Base-by-base conservation (phyloP, 2,888 invertebrate species). In the Lasius platythorax region DNA sequence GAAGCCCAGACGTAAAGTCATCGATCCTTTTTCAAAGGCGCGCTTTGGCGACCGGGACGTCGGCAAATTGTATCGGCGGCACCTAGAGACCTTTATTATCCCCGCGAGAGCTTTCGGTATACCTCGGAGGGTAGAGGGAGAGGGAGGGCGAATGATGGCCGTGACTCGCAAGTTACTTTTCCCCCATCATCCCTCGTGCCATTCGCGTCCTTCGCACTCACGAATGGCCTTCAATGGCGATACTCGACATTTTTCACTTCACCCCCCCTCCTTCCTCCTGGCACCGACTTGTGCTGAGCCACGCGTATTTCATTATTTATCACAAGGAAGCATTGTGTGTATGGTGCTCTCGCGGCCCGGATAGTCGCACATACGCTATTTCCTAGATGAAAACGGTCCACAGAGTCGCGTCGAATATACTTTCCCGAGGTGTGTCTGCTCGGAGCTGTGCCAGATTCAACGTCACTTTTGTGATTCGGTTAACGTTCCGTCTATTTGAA, bases 261-360 rank as follows among this genome's bases (percentile, higher is more conserved):
- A 61, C 46, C 79, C 46, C 46, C 43, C 43, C 3, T 3, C 0
- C 30, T 1, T 1, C 30, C 30, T 33, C 0, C 37, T 5, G 0
- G 23, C 30, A 18, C 50, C 66, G 56, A 72, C 61, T 72, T 72
- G 53, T 53, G 79, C 79, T 81, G 79, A 81, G 73, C 79, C 72
- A 81, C 79, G 73, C 61, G 79, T 81, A 72, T 50, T 72, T 81
- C 79, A 81, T 81, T 81, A 81, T 81, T 81, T 72, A 81, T 81
- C 73, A 63, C 73, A 63, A 73, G 73, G 23, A 15, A 50, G 72
- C 12, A 63, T 72, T 81, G 79, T 81, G 79, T 81, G 72, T 33
- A 28, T 40, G 12, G 67, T 50, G 46, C 46, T 53, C 46, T 28
- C 46, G 46, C 72, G 30, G 18, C 33, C 15, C 12, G 46, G 15